Evolutionary conservation across 2,797 vertebrate species (phyloP), one percentile per base, ranked within the genome.

Genomic region (Molossus alvarezi): DNA sequence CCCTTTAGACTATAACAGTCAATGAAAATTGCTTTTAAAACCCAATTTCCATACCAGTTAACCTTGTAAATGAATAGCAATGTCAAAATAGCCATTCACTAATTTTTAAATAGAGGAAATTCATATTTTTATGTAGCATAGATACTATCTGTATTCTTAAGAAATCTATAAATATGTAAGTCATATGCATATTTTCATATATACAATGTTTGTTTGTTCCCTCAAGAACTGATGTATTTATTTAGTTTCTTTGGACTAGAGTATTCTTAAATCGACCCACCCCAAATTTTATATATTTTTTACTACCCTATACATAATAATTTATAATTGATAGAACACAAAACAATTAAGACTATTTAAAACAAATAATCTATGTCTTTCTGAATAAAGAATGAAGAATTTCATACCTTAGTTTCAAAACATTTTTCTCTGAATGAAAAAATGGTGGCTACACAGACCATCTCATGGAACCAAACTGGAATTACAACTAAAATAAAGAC

Each of bases 21-120:
- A 72, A 27, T 97, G 75, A 89, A 95, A 94, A 94, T 90, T 91
- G 53, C 0, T 95, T 95, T 88, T 1, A 11, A 96, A 53, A 91
- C 0, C 92, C 65, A 92, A 20, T 64, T 86, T 14, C 81, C 71
- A 65, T 77, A 86, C n/a, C 12, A 81, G 60, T 71, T 95, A 91
- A 67, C 51, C 77, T 92, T 55, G 57, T 77, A 65, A 69, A 25
- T 95, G 93, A 95, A 86, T 88, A 53, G 12, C 95, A 65, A 69
- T 82, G 17, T 10, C 94, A 62, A 96, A 91, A 18, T 86, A 15
- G 80, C 18, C 20, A 53, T 85, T 93, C 17, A 71, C 87, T n/a
- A 90, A 62, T 79, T 96, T 96, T 79, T 57, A 85, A 83, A 69
- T 69, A 93, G 29, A 94, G n/a, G 10, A 81, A 62, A 1, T 88